These are phyloP conservation scores for Phania funesta DNA, from an alignment of 2,888 invertebrate species.

Conservation along the genomic window DNA sequence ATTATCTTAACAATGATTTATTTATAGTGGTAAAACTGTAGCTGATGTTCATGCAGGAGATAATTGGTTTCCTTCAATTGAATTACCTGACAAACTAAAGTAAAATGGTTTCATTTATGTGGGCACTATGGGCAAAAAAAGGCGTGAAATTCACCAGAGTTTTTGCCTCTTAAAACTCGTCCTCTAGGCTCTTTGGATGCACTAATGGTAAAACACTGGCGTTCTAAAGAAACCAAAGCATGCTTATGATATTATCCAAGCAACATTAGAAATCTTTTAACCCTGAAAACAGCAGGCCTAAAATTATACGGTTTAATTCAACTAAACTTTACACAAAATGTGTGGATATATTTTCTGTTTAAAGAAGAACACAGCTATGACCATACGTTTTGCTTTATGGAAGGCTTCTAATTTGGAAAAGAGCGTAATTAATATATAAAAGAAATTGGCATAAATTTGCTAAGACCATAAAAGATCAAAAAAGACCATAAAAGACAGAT, in stretches of 20 bases:
- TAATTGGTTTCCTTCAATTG: constrained; percentile 7
- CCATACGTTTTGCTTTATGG: not conserved
- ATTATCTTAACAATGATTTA: no score
- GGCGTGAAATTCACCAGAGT: not conserved
- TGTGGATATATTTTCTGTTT: not conserved
- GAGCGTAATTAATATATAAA: not conserved
- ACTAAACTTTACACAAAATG: not conserved
- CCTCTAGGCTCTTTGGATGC: not conserved
- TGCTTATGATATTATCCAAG: not conserved
- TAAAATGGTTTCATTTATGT: constrained; percentile 1
- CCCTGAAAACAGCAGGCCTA: not conserved
- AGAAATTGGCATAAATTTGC: not conserved
- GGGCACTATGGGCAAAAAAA: not conserved
- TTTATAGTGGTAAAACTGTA: no score
- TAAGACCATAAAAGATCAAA: no score
- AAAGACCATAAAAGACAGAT: not conserved
- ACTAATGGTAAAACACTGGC: not conserved
- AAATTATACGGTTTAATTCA: not conserved
- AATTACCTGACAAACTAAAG: not conserved
- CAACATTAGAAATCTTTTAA: not conserved
- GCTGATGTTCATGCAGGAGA: no score
- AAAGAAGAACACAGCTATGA: not conserved
- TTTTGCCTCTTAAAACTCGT: not conserved
- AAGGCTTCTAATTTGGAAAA: not conserved
- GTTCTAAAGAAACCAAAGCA: not conserved